A percentile compares a stretch with the other conserved stretches of the same genome.
Conservation (phyloP, 1,140 invertebrate genomes). For the Macrobrachium nipponense region DNA sequence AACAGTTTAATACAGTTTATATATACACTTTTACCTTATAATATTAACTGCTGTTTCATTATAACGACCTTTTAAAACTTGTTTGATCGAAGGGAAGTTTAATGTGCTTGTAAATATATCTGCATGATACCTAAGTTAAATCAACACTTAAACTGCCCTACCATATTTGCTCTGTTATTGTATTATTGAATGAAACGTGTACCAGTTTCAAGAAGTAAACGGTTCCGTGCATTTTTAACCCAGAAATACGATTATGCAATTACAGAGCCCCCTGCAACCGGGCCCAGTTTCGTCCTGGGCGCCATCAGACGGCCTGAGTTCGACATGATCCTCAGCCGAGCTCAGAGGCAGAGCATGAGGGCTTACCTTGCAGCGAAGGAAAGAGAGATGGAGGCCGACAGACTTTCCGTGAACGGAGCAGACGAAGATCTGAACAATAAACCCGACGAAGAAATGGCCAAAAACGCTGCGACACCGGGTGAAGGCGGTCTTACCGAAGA, state of each 20-base stretch:
- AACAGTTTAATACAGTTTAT: too few relatives aligned
- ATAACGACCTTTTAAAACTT: too few relatives aligned
- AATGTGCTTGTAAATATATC: too few relatives aligned
- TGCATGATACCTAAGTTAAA: too few relatives aligned
- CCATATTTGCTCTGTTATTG: too few relatives aligned
- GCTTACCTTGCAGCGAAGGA: not conserved
- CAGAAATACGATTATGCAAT: too few relatives aligned
- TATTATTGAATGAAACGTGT: not conserved
- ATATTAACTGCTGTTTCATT: too few relatives aligned
- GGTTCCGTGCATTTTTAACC: not conserved
- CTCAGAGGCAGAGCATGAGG: not conserved
- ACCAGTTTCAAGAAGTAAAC: not conserved
- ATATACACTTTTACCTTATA: too few relatives aligned
- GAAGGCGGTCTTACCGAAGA: not conserved
- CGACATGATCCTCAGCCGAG: constrained; percentile 45
- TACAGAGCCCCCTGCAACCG: constrained; percentile 24
- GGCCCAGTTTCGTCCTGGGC: constrained; percentile 38
- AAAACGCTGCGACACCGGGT: not conserved
- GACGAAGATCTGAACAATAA: not conserved
- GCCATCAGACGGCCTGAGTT: constrained; percentile 46
- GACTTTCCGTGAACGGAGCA: not conserved
- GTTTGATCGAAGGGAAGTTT: too few relatives aligned
- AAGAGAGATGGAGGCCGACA: not conserved
- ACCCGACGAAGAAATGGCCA: not conserved
- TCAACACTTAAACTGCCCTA: too few relatives aligned